These are phyloP conservation scores for Aradophagus sp. DNA, from an alignment of 1,140 invertebrate species.

Conservation along the genomic window DNA sequence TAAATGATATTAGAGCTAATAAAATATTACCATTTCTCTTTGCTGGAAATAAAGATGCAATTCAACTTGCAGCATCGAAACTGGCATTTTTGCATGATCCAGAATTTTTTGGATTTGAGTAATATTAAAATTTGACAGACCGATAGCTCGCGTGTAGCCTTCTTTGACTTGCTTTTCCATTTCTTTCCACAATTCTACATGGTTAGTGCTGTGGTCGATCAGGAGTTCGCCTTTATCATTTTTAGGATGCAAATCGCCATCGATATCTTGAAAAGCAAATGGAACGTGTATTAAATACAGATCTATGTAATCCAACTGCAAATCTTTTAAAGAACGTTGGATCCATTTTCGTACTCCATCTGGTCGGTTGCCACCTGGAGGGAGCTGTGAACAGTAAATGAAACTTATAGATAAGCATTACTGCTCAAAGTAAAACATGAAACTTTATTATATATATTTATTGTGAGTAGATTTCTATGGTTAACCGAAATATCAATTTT, in stretches of 20 bases:
- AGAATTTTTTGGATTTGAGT: conserved; percentile 81
- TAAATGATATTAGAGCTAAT: too few species aligned
- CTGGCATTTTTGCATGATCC: conserved; percentile 76
- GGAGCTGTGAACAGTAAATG: too few species aligned
- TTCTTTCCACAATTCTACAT: conserved; percentile 82
- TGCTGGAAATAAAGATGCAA: conserved; percentile 81
- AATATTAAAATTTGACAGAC: conserved; percentile 87
- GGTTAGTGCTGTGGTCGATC: conserved; percentile 81
- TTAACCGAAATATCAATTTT: too few species aligned
- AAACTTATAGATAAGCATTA: too few species aligned
- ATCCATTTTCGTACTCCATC: conserved; percentile 78
- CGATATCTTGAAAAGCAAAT: conserved; percentile 78
- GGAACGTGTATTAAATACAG: conserved; percentile 82
- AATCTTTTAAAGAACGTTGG: conserved; percentile 76
- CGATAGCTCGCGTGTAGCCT: conserved; percentile 81
- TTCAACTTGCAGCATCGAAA: conserved; percentile 83
- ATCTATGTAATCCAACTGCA: conserved; percentile 81
- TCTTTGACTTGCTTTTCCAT: conserved; percentile 81
- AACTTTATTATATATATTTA: too few species aligned
- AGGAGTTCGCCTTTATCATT: conserved; percentile 78
- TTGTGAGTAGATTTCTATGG: too few species aligned
- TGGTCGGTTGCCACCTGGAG: conserved; percentile 72
- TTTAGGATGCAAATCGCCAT: conserved; percentile 72
- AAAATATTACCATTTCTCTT: conserved; percentile 70
- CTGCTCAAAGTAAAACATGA: too few species aligned